These are phyloP conservation scores for Oostethus manadensis DNA, from an alignment of 2,113 vertebrate species.

Conservation along the genomic window DNA sequence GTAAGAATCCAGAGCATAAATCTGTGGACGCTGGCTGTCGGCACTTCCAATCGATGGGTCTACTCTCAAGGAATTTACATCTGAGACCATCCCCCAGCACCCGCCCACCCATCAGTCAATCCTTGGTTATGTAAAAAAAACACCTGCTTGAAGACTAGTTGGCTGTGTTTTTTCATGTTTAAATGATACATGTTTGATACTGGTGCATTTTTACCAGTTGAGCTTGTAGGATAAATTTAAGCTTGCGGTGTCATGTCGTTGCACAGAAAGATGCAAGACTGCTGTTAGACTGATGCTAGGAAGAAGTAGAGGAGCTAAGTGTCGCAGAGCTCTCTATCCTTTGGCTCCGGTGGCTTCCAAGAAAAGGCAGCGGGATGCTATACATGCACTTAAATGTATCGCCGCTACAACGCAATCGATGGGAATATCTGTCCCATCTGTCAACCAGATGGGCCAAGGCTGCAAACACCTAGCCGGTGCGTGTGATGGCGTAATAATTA, in stretches of 20 bases:
- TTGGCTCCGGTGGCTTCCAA: conserved; percentile 37
- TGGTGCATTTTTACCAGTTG: too few relatives aligned
- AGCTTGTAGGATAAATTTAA: too few relatives aligned
- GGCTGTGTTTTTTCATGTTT: too few relatives aligned
- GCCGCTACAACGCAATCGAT: conserved; percentile 51
- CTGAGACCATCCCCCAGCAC: not conserved
- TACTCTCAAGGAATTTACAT: conserved; percentile 34
- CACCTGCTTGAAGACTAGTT: too few relatives aligned
- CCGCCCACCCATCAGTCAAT: too few relatives aligned
- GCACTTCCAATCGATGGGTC: conserved; percentile 43
- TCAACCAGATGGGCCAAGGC: conserved; percentile 34
- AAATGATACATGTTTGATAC: too few relatives aligned
- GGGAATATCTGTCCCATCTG: too few relatives aligned
- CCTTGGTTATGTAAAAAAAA: too few relatives aligned
- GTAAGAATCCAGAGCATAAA: conserved; percentile 22
- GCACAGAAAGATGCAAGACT: too few relatives aligned
- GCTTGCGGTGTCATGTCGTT: too few relatives aligned
- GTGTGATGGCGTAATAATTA: conserved; percentile 13
- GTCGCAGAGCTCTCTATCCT: conserved; percentile 33
- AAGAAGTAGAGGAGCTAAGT: conserved; percentile 13
- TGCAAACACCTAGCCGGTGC: conserved; percentile 7
- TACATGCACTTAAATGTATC: conserved; percentile 53
- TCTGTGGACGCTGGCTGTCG: conserved; percentile 26
- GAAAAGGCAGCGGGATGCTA: conserved; percentile 18
- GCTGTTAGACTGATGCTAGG: conserved; percentile 7